Conservation (phyloP, 2,888 invertebrate species). For the Scaptomyza tumidula region DNA sequence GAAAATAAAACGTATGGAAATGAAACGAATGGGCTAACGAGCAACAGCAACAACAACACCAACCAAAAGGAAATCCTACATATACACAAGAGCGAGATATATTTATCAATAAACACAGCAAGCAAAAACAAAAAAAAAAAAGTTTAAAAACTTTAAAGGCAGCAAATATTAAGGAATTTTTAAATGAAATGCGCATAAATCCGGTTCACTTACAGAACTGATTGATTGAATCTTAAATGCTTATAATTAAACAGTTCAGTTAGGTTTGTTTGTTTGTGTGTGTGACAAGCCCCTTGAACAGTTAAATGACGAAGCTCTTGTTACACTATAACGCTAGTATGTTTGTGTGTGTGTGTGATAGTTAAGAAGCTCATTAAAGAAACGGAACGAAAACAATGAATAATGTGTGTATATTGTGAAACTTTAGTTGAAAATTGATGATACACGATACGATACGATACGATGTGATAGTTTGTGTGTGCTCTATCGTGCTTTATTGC, state of each 20-base stretch:
- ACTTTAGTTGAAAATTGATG: conserved; percentile 4
- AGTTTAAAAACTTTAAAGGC: conserved; percentile 36
- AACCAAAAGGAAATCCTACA: conserved; percentile 58
- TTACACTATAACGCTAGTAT: neutral
- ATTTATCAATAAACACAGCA: conserved; percentile 56
- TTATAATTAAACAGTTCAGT: conserved; percentile 26
- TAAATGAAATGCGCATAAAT: conserved; percentile 37
- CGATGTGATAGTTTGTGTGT: neutral
- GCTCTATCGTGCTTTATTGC: conserved; percentile 22
- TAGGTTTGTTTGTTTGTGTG: neutral
- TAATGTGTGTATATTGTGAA: conserved; percentile 1
- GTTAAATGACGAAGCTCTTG: conserved; percentile 1
- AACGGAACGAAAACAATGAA: neutral
- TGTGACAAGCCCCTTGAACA: conserved; percentile 13
- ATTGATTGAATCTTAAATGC: conserved; percentile 40
- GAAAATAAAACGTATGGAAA: conserved; percentile 63
- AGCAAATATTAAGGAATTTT: conserved; percentile 35
- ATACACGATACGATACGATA: conserved; percentile 4
- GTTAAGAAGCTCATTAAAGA: conserved; percentile 16
- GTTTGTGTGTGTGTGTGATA: neutral
- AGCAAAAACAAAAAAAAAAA: conserved; percentile 18
- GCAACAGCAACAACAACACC: conserved; percentile 34
- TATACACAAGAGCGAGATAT: conserved; percentile 66
- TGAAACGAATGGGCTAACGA: conserved; percentile 56
- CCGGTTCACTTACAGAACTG: conserved; percentile 25